A percentile compares a stretch with the other conserved stretches of the same genome.
Conservation (phyloP, 2,888 invertebrate species). For the Yponomeuta malinellus region DNA sequence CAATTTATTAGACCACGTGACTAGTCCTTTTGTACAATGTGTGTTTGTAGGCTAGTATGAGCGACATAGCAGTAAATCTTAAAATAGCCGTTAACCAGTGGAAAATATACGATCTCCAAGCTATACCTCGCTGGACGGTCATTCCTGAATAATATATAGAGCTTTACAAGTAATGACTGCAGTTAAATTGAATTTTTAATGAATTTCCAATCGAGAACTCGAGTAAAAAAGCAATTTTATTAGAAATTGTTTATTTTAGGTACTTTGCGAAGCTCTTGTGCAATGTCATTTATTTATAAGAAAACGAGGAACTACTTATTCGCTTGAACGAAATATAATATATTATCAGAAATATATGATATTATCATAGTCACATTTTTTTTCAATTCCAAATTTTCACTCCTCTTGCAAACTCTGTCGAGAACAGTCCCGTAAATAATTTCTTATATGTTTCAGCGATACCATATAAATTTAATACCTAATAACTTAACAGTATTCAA, state of each 20-base stretch:
- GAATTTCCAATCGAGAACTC: not conserved
- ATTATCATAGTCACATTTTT: too few relatives aligned
- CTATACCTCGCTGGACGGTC: not conserved
- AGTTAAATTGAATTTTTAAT: slow-evolving; percentile 3
- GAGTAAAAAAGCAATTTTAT: not conserved
- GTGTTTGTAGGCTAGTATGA: slow-evolving; percentile 27
- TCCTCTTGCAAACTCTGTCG: too few relatives aligned
- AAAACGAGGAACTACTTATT: too few relatives aligned
- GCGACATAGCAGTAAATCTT: slow-evolving; percentile 39
- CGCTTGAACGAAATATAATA: too few relatives aligned
- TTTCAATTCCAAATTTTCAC: too few relatives aligned
- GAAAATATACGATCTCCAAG: slow-evolving; percentile 1
- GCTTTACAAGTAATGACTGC: not conserved
- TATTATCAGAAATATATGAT: too few relatives aligned
- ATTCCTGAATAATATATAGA: not conserved
- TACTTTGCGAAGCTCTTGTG: not conserved
- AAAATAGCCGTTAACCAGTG: slow-evolving; percentile 29
- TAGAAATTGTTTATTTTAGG: not conserved
- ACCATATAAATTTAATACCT: too few relatives aligned
- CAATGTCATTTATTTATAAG: not conserved
- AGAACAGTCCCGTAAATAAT: too few relatives aligned
- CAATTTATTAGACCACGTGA: too few relatives aligned
- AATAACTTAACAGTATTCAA: too few relatives aligned
- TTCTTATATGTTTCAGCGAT: too few relatives aligned
- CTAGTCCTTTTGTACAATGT: not conserved